Conservation (phyloP, 2,113 vertebrate species). For the Barnardius zonarius region DNA sequence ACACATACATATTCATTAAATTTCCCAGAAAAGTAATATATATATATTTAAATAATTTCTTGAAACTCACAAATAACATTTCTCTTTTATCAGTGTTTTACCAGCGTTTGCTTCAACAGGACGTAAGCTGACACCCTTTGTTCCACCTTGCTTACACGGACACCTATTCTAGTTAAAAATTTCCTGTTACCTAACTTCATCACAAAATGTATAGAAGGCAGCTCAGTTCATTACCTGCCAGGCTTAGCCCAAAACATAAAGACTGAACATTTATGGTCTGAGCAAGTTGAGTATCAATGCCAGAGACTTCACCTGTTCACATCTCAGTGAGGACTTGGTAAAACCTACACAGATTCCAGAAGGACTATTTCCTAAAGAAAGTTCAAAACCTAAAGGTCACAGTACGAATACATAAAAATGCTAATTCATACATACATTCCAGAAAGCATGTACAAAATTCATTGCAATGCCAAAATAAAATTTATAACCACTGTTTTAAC, state of each 20-base stretch:
- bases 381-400: slow-evolving; percentile 19
- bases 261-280: background rate
- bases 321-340: background rate
- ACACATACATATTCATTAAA: background rate
- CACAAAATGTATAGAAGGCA: background rate
- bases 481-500: slow-evolving; percentile 2
- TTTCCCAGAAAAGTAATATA: background rate
- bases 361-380: background rate
- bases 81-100: background rate
- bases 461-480: slow-evolving; percentile 27
- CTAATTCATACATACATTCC: slow-evolving; percentile 9
- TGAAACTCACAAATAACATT: background rate
- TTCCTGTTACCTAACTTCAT: background rate
- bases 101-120: background rate
- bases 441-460: slow-evolving; percentile 20
- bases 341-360: background rate
- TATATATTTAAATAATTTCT: background rate
- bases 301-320: background rate
- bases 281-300: background rate
- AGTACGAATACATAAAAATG: slow-evolving; percentile 28
- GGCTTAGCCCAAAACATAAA: background rate
- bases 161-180: background rate
- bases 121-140: background rate
- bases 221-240: background rate
- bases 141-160: background rate